Conservation (phyloP, 2,113 vertebrate genomes). For the Myotis yumanensis region DNA sequence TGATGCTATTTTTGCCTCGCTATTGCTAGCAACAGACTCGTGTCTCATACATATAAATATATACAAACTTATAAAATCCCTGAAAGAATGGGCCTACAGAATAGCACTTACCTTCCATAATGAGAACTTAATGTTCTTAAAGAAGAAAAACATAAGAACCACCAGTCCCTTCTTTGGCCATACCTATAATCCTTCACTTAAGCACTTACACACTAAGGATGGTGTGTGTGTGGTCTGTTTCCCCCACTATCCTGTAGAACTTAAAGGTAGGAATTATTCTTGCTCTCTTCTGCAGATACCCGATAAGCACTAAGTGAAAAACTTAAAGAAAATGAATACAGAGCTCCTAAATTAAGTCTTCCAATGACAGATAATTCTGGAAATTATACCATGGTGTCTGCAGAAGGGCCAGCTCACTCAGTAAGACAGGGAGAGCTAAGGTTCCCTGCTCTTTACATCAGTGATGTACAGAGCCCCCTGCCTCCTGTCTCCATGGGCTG, state of each 20-base stretch:
- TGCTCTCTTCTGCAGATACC: not conserved
- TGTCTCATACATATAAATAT: not conserved
- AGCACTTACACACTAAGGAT: not conserved
- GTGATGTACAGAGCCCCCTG: not conserved
- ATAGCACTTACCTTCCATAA: not conserved
- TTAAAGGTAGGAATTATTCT: not conserved
- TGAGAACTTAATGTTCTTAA: not conserved
- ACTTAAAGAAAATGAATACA: not conserved
- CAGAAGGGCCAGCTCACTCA: not conserved
- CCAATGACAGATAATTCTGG: not conserved
- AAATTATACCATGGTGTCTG: not conserved
- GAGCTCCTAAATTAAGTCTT: not conserved
- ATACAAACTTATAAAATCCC: not conserved
- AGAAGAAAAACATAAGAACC: not conserved
- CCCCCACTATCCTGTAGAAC: not conserved
- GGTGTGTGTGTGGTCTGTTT: not conserved
- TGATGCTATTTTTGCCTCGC: not conserved
- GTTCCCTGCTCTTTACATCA: not conserved
- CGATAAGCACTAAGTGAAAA: not conserved
- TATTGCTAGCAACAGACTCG: not conserved
- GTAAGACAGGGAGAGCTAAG: not conserved
- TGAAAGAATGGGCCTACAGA: not conserved
- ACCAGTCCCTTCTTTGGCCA: not conserved
- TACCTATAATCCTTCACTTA: not conserved
- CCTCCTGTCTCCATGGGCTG: fast-evolving